These are phyloP conservation scores for Epirrhoe tristata DNA, from an alignment of 2,888 invertebrate genomes.

Conservation along the genomic window DNA sequence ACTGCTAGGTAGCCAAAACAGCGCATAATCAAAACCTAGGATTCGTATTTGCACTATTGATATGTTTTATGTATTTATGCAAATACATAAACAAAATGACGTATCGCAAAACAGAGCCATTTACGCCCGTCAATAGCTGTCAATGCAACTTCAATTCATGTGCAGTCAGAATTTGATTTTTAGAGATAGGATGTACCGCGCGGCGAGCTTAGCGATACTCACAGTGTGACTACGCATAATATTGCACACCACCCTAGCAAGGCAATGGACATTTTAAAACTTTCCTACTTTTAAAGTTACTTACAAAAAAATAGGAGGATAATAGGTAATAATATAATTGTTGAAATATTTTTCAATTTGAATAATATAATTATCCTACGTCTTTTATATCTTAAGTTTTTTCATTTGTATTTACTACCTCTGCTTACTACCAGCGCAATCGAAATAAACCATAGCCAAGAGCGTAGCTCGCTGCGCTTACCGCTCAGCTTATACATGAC, in stretches of 20 bases:
- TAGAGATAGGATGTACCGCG: conserved; percentile 1
- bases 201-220: conserved; percentile 7
- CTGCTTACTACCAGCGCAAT: no score
- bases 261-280: no score
- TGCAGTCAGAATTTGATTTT: conserved; percentile 7
- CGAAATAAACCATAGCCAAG: no score
- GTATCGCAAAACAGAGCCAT: conserved; percentile 31
- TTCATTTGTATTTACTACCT: no score
- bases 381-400: no score
- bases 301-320: no score
- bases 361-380: no score
- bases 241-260: neutral
- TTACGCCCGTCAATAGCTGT: conserved; percentile 27
- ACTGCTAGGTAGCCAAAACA: conserved; percentile 7
- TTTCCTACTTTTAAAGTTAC: no score
- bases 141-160: conserved; percentile 18
- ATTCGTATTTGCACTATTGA: conserved; percentile 19
- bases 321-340: no score
- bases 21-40: conserved; percentile 22
- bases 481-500: conserved; percentile 4
- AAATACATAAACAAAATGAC: conserved; percentile 28
- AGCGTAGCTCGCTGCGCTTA: conserved; percentile 6
- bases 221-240: neutral
- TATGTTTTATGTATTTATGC: conserved; percentile 39
- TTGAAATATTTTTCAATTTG: no score